These are phyloP conservation scores for Tenebrosternarchus preto DNA, from an alignment of 2,113 vertebrate species.

Conservation along the genomic window DNA sequence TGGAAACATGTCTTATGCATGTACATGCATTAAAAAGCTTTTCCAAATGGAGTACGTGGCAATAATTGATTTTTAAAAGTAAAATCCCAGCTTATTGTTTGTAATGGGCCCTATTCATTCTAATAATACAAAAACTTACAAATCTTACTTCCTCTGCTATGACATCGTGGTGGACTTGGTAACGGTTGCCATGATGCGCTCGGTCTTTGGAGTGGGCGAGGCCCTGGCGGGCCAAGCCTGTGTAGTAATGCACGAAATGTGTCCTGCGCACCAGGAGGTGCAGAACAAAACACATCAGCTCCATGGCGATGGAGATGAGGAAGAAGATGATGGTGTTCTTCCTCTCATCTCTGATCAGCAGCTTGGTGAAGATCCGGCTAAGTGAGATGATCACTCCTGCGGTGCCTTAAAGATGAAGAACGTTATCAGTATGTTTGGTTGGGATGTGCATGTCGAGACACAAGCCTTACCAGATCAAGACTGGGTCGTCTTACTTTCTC, in stretches of 20 bases:
- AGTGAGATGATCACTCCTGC: slow-evolving; percentile 95
- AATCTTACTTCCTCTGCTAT: slow-evolving; percentile 87
- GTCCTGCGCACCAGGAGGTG: slow-evolving; percentile 90
- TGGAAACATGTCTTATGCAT: not conserved
- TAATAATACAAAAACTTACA: slow-evolving; percentile 75
- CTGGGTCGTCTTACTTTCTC: slow-evolving; percentile 87
- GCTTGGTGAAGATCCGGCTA: slow-evolving; percentile 96
- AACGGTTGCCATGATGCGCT: slow-evolving; percentile 69
- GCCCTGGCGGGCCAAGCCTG: slow-evolving; percentile 68
- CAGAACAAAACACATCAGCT: slow-evolving; percentile 91
- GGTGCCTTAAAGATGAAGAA: slow-evolving; percentile 75
- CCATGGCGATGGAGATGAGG: slow-evolving; percentile 90
- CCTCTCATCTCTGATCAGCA: slow-evolving; percentile 85
- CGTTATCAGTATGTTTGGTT: not conserved
- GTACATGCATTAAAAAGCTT: not conserved
- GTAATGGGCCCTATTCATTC: not conserved
- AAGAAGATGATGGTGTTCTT: slow-evolving; percentile 97
- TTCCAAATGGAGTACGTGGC: not conserved
- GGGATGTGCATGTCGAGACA: too few species aligned
- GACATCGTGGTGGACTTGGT: slow-evolving; percentile 91
- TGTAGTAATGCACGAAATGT: slow-evolving; percentile 87
- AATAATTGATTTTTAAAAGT: not conserved
- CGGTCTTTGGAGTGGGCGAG: slow-evolving; percentile 57
- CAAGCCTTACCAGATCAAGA: not conserved
- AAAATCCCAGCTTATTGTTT: not conserved